phyloP scores from a whole-genome alignment of 2,113 vertebrate species.

The Chitala chitala region DNA sequence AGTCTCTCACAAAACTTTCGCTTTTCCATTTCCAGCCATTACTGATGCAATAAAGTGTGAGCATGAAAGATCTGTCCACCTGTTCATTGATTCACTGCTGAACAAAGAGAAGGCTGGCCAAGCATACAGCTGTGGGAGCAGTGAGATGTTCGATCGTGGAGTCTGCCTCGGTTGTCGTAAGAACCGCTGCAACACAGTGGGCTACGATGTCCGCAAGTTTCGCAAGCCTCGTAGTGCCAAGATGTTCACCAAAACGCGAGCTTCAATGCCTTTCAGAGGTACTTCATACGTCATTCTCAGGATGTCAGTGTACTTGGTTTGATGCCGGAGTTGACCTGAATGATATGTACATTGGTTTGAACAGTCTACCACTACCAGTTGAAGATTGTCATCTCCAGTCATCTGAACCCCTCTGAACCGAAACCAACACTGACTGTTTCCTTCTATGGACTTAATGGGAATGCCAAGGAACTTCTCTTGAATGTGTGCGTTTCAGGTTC shows the following conservation, averaged over 20 bases:
- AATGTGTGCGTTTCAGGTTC: conserved; percentile 55
- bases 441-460: conserved; percentile 56
- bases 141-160: conserved; percentile 58
- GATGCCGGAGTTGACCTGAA: not conserved
- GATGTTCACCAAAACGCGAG: conserved; percentile 67
- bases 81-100: conserved; percentile 69
- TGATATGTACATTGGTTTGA: conserved; percentile 12
- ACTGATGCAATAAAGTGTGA: conserved; percentile 62
- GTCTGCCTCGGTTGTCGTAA: conserved; percentile 65
- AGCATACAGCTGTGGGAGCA: conserved; percentile 61
- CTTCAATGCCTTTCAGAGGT: conserved; percentile 71
- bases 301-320: not conserved
- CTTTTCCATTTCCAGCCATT: conserved; percentile 47
- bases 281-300: not conserved
- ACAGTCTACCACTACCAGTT: conserved; percentile 70
- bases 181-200: conserved; percentile 60
- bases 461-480: conserved; percentile 56
- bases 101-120: conserved; percentile 48
- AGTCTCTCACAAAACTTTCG: not conserved
- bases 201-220: conserved; percentile 57
- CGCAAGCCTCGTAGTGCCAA: conserved; percentile 46
- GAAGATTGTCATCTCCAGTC: conserved; percentile 65
- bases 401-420: conserved; percentile 45
- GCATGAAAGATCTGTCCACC: conserved; percentile 65
- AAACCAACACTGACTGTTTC: conserved; percentile 54